These are phyloP conservation scores for Luperina nickerlii DNA, from an alignment of 2,888 invertebrate species.

Conservation along the genomic window DNA sequence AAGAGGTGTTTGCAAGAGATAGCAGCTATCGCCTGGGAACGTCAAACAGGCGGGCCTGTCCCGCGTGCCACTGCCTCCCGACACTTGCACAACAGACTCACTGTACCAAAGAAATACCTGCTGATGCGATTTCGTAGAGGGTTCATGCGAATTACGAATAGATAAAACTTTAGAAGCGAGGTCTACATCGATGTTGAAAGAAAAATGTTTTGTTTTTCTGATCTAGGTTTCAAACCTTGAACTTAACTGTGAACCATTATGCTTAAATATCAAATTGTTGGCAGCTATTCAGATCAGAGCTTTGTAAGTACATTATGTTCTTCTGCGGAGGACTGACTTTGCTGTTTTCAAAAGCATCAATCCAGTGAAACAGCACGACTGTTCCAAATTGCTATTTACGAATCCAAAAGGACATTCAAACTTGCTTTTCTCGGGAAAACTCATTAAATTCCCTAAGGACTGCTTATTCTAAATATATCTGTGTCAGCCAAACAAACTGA, in stretches of 20 bases:
- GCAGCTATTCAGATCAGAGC: neutral
- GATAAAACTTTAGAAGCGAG: neutral
- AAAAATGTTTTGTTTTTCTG: neutral
- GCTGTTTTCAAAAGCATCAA: neutral
- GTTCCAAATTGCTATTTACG: slow-evolving; percentile 26
- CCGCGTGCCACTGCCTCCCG: slow-evolving; percentile 84
- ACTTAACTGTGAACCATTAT: neutral
- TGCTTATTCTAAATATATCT: slow-evolving; percentile 25
- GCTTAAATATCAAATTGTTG: neutral
- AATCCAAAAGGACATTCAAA: slow-evolving; percentile 24
- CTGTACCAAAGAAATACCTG: slow-evolving; percentile 73
- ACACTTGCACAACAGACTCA: slow-evolving; percentile 79
- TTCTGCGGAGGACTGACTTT: neutral
- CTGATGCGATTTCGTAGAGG: slow-evolving; percentile 12
- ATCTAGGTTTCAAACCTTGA: neutral
- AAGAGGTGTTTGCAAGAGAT: slow-evolving; percentile 89
- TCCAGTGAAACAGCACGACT: slow-evolving; percentile 1
- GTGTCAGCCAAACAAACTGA: slow-evolving; percentile 26
- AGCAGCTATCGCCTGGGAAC: slow-evolving; percentile 89
- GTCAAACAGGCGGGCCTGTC: slow-evolving; percentile 85
- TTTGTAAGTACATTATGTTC: neutral
- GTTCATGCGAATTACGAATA: slow-evolving; percentile 14
- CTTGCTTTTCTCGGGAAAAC: slow-evolving; percentile 35
- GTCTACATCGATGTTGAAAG: neutral
- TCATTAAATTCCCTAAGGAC: slow-evolving; percentile 32